Evolutionary conservation across 2,888 invertebrate genomes (phyloP), one percentile per base, ranked within the genome.

Genomic region (Taenaris catops): DNA sequence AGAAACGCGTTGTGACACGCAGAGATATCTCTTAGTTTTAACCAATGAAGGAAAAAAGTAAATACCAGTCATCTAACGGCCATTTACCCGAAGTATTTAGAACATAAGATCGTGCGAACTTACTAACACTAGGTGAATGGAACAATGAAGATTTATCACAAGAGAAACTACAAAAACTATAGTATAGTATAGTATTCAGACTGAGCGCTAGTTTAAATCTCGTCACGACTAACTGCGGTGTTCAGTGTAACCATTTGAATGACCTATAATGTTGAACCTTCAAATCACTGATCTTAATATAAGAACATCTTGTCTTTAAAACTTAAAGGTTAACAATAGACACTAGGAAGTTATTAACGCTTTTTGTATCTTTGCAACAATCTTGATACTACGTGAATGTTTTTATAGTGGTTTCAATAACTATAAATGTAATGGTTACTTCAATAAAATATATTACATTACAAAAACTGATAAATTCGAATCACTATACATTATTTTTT

Each of bases 91-190:
- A 51, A 58, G 44, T 50, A 63, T 59, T 57, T 55, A 58, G 57
- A 59, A 56, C 59, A 61, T 59, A 54, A 62, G 58, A 71, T 61
- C 75, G 73, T 75, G 75, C 42, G 75, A 78, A 70, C 25, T 35
- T 23, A 32, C 24, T 23, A 36, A 32, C 36, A 34, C 28, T 37
- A 33, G 28, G 14, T 16, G 20, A 37, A 8, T 27, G 24, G 25
- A 34, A 48, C 48, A 45, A 48, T 41, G 27, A 8, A 25, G 21
- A 19, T 7, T 23, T 17, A 17, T 31, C 21, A 33, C 17, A 23
- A 31, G 31, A 39, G 34, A 34, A 19, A 38, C 34, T 18, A 29
- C 25, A 36, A 41, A 43, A 40, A 34, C 21, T 6, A 20, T 25
- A 7, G n/a, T 11, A 16, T 10, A 11, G 14, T 25, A 7, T 19